Base-by-base conservation (phyloP, 1,140 invertebrate genomes). In the Mesaphorura yosii region DNA sequence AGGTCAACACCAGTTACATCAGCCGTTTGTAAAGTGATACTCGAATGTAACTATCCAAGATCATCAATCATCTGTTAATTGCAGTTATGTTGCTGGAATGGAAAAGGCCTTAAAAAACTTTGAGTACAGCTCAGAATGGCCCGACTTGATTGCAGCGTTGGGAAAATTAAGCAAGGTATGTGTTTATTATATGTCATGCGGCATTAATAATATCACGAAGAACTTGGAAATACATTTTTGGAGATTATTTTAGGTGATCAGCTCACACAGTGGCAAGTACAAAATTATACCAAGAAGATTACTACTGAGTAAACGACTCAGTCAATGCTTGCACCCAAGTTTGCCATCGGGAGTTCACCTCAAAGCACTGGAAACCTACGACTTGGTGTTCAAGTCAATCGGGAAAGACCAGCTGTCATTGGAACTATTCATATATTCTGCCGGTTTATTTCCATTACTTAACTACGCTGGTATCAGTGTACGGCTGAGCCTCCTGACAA, bases 101-200 rank as follows among this genome's bases (percentile, higher is more conserved):
- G 91, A 95, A 65, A 93, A 90, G 69, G 86, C 86, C 31, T 69
- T 95, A 23, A 89, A 88, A 66, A 86, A 79, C 69, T 95, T 95
- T 74, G 91, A 94, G 66, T 88, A 85, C 64, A 90, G 88, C 20
- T 88, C 84, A 65, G 91, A 94, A 79, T 95, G 91, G 90, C 86
- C 90, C 55, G 91, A 95, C 74, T 73, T 95, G 23, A 94, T 95
- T 62, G 85, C 87, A 48, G 88, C 89, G 20, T 69, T 95, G 40
- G 86, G 83, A 56, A 95, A 94, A 75, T 74, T 95, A 17, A 90
- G 89, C 66, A 94, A 93, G 76, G 89, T 88, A 75, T 63, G 53
- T 56, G 44, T 51, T 25, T 29, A 27, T 45, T 22, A 22, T 41
- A 20, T 15, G 6, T 42, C 2, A 29, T 40, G 1, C 19, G 25